Conservation (phyloP, 1,140 invertebrate genomes). For the Drosophila arizonae region DNA sequence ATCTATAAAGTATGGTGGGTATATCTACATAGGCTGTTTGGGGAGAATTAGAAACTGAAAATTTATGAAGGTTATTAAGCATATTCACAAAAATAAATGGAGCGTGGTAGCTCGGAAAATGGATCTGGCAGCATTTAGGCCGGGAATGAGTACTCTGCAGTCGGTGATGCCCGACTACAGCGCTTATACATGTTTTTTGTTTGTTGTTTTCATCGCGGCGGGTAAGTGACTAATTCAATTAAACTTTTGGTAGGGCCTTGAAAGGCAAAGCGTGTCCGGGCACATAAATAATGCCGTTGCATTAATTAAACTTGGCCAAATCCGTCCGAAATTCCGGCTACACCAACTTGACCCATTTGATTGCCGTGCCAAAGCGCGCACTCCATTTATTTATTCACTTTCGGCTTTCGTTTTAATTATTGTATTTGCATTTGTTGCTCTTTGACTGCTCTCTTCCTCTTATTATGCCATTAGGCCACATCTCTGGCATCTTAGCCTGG, state of each 20-base stretch:
- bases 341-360: constrained; percentile 15
- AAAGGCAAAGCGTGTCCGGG: constrained; percentile 54
- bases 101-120: too few relatives aligned
- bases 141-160: too few relatives aligned
- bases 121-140: too few relatives aligned
- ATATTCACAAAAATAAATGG: too few relatives aligned
- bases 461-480: background rate
- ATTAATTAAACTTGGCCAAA: constrained; percentile 65
- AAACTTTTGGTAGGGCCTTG: constrained; percentile 45
- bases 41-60: too few relatives aligned
- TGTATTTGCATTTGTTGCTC: constrained; percentile 67
- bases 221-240: constrained; percentile 74
- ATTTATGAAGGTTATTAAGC: too few relatives aligned
- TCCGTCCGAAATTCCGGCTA: constrained; percentile 17
- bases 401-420: constrained; percentile 72
- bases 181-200: background rate
- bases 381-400: constrained; percentile 69
- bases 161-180: too few relatives aligned
- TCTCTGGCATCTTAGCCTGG: too few relatives aligned
- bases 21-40: too few relatives aligned
- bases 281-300: constrained; percentile 71
- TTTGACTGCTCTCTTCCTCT: constrained; percentile 14
- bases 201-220: constrained; percentile 6
- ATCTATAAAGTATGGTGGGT: too few relatives aligned
- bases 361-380: background rate